Evolutionary conservation across 2,797 vertebrate genomes (phyloP), one percentile per base, ranked within the genome.

Genomic region (Bufotes viridis): DNA sequence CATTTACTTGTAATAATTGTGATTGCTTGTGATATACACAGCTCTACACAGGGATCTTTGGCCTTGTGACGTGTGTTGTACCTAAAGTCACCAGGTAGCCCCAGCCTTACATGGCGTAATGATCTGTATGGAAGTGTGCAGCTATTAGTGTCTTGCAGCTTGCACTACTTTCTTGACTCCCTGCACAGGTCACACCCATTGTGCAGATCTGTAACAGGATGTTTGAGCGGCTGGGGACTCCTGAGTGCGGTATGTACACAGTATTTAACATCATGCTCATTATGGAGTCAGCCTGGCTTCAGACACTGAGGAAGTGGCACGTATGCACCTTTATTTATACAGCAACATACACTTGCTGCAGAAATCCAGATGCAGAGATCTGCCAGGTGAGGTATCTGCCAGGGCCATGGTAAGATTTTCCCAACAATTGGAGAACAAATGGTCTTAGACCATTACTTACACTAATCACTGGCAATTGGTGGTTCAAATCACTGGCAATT

Each of bases 131-230:
- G 20, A 22, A 63, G 20, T 20, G 60, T 42, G 18, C 5, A 63
- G 2, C 18, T 22, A 8, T 2, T 20, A 20, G 70, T 20, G 70
- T 49, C 72, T 74, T 49, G 34, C 72, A 75, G 42, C 72, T 75
- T 74, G 34, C 34, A 81, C 79, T 14, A 63, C 5, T 72, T 63
- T 20, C 26, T 80, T 80, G 79, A 29, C 61, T 26, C 49, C 13
- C n/a, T 6, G n/a, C 34, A 67, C 12, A 72, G 69, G 65, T 75
- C 55, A 74, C 69, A 76, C 70, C 69, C 83, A 61, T n/a, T 12
- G 11, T 49, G 14, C 29, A 60, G 70, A 26, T 60, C 49, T 78
- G 29, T 22, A 78, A 65, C 74, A 63, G 72, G 84, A 83, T 83
- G 65, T 70, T 6, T 72, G n/a, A 70, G 49, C 55, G 67, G 51